Evolutionary conservation across 2,888 invertebrate genomes (phyloP).

Genomic region (Pachliopta kotzebuea): DNA sequence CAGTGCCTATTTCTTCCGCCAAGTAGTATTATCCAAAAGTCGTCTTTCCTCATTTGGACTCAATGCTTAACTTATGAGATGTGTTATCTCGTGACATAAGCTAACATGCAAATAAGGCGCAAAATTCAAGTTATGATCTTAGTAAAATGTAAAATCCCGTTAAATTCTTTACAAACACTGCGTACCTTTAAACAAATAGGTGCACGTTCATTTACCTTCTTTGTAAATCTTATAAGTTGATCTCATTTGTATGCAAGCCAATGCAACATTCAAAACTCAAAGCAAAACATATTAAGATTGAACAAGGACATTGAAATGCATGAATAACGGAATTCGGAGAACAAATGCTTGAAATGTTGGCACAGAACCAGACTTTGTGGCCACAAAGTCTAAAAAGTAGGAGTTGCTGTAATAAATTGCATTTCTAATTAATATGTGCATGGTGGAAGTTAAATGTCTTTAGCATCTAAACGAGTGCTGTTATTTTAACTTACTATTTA

Average conservation of each 20-base stretch:
- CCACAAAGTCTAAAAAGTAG: conserved; percentile 23
- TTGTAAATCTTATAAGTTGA: conserved; percentile 24
- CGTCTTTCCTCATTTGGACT: no score
- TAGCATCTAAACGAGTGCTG: conserved; percentile 20
- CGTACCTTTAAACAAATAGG: conserved; percentile 18
- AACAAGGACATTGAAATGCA: conserved; percentile 30
- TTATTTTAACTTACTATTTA: neutral
- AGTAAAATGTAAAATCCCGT: conserved; percentile 18
- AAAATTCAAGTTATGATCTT: neutral
- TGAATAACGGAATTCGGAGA: conserved; percentile 28
- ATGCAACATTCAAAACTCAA: conserved; percentile 27
- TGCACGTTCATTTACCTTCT: conserved; percentile 27
- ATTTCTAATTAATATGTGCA: conserved; percentile 27
- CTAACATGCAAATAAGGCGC: neutral
- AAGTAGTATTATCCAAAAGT: no score
- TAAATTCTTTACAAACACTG: conserved; percentile 11
- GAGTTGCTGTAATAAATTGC: conserved; percentile 21
- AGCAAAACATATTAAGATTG: conserved; percentile 30
- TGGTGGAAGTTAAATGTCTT: conserved; percentile 1
- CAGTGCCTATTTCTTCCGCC: no score
- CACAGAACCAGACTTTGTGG: conserved; percentile 25
- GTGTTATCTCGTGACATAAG: no score
- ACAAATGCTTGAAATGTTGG: conserved; percentile 28
- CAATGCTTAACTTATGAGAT: no score
- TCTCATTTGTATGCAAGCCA: conserved; percentile 29